Percentiles rank a stretch among this genome's conserved stretches.
Evolutionary conservation across 2,113 vertebrate genomes (phyloP).

Genomic region (Cheirogaleus medius): DNA sequence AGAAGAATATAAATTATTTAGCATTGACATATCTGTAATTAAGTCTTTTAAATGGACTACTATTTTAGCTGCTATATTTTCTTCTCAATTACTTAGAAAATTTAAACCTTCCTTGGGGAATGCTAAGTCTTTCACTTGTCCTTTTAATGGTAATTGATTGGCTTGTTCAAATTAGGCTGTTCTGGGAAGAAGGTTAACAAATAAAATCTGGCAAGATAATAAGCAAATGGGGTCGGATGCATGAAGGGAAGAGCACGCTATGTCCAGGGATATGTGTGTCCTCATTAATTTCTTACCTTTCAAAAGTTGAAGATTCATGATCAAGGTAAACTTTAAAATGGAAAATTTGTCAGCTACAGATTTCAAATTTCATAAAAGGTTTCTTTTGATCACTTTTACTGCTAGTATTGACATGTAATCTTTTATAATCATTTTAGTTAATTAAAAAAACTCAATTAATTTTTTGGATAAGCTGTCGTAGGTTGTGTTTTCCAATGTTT

Average conservation of each 20-base stretch:
- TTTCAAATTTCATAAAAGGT: background rate
- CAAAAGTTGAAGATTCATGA: background rate
- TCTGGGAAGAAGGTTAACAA: background rate
- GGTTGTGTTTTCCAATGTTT: background rate
- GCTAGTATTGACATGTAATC: accelerated
- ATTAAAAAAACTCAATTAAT: background rate
- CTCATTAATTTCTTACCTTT: background rate
- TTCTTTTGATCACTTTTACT: accelerated
- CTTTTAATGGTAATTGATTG: constrained; percentile 43
- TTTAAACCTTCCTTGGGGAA: background rate
- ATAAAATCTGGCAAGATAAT: background rate
- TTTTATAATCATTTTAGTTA: background rate
- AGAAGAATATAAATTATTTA: background rate
- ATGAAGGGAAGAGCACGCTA: accelerated
- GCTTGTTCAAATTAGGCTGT: background rate
- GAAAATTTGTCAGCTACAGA: background rate
- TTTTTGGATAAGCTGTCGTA: accelerated
- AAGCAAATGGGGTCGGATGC: background rate
- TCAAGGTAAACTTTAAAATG: accelerated
- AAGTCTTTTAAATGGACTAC: background rate
- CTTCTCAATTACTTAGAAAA: constrained; percentile 36
- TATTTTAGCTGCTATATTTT: background rate
- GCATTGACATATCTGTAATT: background rate
- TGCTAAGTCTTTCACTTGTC: background rate
- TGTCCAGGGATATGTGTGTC: accelerated